Evolutionary conservation across 1,140 invertebrate species (phyloP), one percentile per base, ranked within the genome.

Genomic region (Drosophila ercepeae): DNA sequence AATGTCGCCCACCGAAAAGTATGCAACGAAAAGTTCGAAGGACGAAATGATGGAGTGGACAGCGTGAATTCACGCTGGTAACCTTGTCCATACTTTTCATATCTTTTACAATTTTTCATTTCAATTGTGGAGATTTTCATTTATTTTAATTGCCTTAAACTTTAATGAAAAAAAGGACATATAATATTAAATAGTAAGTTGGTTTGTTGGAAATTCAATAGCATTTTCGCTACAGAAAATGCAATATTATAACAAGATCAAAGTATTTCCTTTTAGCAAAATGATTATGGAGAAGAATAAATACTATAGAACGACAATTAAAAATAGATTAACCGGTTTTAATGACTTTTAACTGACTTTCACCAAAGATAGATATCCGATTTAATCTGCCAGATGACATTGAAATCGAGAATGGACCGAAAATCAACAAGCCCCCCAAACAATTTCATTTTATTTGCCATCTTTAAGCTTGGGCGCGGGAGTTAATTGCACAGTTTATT

Each of bases 401-500:
- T 27, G 9, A 9, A 2, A 8, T 27, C 27, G 2, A 36, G 34
- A 4, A 36, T 3, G 13, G 5, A 13, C 34, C 11, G 13, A n/a
- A 13, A 36, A 36, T 36, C 13, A 36, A 36, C 34, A 13, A 13
- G 7, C 34, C 34, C n/a, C 36, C 1, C n/a, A 39, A 13, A 39
- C 36, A 51, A 23, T 42, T 42, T 18, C 59, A 13, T 0, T n/a
- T n/a, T n/a, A n/a, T n/a, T n/a, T 27, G 13, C 23, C 36, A 16
- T 51, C 61, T 41, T 32, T 52, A 19, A 59, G 58, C 55, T 61
- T 53, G 44, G 58, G 25, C 49, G 65, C 29, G 57, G 51, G 49
- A 89, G 63, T 88, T 88, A 68, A 83, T 78, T 53, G 29, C 75
- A 78, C 61, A 89, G 83, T 78, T 88, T 89, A 78, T 82, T 89